Conservation (phyloP, 2,113 vertebrate genomes). For the Phylloscopus whistleri region DNA sequence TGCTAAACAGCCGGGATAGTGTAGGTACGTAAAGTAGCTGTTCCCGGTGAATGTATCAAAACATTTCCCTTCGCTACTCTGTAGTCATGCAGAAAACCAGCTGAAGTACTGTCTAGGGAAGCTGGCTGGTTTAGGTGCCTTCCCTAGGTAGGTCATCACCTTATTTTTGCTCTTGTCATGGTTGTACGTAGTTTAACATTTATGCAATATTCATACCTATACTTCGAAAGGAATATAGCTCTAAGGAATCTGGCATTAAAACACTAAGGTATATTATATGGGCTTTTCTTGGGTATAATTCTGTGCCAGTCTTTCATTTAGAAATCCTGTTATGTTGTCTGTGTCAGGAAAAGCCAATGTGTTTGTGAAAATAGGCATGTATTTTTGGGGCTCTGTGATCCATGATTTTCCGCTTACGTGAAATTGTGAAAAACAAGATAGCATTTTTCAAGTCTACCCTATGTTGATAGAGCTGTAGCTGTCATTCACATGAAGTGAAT, state of each 20-base stretch:
- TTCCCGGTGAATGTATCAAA: neutral
- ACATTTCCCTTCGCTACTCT: accelerated
- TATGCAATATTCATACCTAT: neutral
- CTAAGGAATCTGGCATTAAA: neutral
- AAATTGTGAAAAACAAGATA: neutral
- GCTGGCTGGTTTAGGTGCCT: neutral
- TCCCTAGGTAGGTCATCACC: neutral
- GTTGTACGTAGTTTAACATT: neutral
- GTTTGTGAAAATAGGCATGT: neutral
- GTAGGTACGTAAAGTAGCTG: accelerated
- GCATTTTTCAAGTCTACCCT: neutral
- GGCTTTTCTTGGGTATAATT: neutral
- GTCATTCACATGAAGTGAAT: neutral
- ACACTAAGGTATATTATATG: neutral
- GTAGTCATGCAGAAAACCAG: neutral
- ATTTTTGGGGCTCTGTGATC: neutral
- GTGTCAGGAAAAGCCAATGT: neutral
- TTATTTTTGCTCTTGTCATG: neutral
- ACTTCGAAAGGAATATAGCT: neutral
- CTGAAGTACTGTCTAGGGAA: neutral
- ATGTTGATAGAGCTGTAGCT: neutral
- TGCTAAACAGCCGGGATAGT: accelerated
- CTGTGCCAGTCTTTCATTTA: neutral
- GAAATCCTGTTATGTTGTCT: neutral
- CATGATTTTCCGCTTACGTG: neutral